Base-by-base conservation (phyloP, 2,888 invertebrate genomes). In the Willowsia nigromaculata region DNA sequence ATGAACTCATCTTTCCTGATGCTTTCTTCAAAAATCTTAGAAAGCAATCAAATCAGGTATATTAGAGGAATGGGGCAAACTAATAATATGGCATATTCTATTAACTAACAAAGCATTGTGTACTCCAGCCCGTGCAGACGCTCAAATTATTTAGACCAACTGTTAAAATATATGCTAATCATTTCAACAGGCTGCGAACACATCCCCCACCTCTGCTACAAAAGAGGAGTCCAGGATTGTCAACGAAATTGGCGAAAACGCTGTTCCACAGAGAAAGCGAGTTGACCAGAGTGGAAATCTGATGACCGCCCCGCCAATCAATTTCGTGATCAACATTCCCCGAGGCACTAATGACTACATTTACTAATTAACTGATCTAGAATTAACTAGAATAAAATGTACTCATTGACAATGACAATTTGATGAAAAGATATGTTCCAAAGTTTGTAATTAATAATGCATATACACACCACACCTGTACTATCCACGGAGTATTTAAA, bases 271-370 rank as follows among this genome's bases (percentile, higher is more conserved):
- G 68, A 62, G 5, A 18, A n/a, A 9, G 25, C 9, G 40, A 18
- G 25, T 62, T 27, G 62, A 83, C 33, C 56, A 71, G 22, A 27
- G 15, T 13, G 22, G 30, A 15, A 84, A 47, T 11, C 13, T 68
- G 6, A 33, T 18, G 25, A 84, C 88, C 0, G 22, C 22, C 0
- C 47, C 59, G 13, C 88, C 88, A 13, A 65, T 89, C 5, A 47
- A 9, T 9, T 15, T 4, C 6, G 3, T 56, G 6, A 56, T 89
- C 6, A 89, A 59, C 27, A 13, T 89, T 9, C 88, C 88, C 9
- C 22, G 50, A 7, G 88, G 88, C 7, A 65, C 65, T 4, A 89
- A 84, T 50, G 88, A 89, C 33, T 78, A 89, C 50, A 9, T 53
- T 13, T 84, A 89, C 40, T 88, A 78, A 56, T 9, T 83, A n/a